Conservation (phyloP, 2,797 vertebrate species). For the Geotrypetes seraphini region DNA sequence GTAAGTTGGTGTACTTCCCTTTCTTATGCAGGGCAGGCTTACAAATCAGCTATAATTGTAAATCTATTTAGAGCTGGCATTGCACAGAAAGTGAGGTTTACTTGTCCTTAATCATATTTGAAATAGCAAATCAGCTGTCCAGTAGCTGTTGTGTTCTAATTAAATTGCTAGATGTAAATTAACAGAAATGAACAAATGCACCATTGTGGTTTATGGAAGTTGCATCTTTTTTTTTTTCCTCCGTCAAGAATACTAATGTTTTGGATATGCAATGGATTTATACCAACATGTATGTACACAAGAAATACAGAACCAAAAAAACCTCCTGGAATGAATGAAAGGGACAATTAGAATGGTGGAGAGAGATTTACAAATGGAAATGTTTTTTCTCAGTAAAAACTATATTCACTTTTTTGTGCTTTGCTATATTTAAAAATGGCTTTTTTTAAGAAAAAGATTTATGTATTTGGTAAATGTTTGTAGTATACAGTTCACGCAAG, state of each 20-base stretch:
- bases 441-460: conserved; percentile 94
- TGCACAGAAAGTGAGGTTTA: conserved; percentile 1
- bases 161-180: conserved; percentile 19
- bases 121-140: conserved; percentile 28
- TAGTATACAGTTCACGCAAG: conserved; percentile 89
- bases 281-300: conserved; percentile 67
- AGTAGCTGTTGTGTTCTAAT: conserved; percentile 41
- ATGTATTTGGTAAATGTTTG: conserved; percentile 98
- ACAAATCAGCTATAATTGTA: no score
- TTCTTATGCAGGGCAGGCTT: no score
- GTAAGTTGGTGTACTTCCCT: no score
- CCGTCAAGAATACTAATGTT: conserved; percentile 37
- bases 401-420: conserved; percentile 93
- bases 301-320: conserved; percentile 68
- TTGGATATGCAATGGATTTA: conserved; percentile 36
- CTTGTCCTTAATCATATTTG: conserved; percentile 10
- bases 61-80: no score
- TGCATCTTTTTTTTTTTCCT: conserved; percentile 46
- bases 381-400: conserved; percentile 70
- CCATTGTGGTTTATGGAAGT: conserved; percentile 35
- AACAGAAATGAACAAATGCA: conserved; percentile 39
- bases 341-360: conserved; percentile 92
- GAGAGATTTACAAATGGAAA: conserved; percentile 68
- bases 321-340: conserved; percentile 67
- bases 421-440: conserved; percentile 87